Evolutionary conservation across 2,113 vertebrate genomes (phyloP).

Genomic region (Burhinus oedicnemus): DNA sequence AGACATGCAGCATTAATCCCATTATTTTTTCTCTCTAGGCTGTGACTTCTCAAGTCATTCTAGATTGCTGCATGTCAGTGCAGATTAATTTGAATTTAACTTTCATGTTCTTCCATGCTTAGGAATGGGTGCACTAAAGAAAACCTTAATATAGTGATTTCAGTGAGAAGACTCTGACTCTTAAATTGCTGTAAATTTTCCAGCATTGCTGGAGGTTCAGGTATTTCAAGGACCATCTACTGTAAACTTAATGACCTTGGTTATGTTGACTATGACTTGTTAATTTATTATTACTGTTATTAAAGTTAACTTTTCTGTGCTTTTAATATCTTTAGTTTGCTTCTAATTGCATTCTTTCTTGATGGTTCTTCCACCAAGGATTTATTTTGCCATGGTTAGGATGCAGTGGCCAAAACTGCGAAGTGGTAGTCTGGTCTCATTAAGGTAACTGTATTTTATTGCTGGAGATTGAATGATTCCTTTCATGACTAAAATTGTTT

Average conservation of each 20-base stretch:
- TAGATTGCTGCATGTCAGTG: slow-evolving; percentile 1
- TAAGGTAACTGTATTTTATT: not conserved
- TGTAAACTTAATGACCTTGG: slow-evolving; percentile 26
- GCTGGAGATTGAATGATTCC: not conserved
- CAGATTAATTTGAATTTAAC: slow-evolving; percentile 48
- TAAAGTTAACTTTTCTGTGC: slow-evolving; percentile 28
- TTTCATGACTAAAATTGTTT: not conserved
- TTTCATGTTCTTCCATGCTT: slow-evolving; percentile 52
- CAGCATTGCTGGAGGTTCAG: slow-evolving; percentile 17
- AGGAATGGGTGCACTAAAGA: not conserved
- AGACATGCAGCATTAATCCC: slow-evolving; percentile 11
- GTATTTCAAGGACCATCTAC: slow-evolving; percentile 20
- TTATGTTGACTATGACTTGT: not conserved
- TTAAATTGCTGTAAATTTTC: slow-evolving; percentile 57
- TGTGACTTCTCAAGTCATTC: slow-evolving; percentile 6
- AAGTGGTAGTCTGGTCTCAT: not conserved
- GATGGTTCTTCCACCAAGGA: not conserved
- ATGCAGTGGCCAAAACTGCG: not conserved
- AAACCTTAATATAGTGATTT: slow-evolving; percentile 56
- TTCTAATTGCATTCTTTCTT: not conserved
- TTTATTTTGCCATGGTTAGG: not conserved
- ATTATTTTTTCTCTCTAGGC: slow-evolving; percentile 10
- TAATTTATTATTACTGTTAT: not conserved
- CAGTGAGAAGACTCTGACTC: not conserved
- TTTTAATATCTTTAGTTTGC: slow-evolving; percentile 4